These are phyloP conservation scores for Diaperis boleti DNA, from an alignment of 2,888 invertebrate genomes.

Conservation along the genomic window DNA sequence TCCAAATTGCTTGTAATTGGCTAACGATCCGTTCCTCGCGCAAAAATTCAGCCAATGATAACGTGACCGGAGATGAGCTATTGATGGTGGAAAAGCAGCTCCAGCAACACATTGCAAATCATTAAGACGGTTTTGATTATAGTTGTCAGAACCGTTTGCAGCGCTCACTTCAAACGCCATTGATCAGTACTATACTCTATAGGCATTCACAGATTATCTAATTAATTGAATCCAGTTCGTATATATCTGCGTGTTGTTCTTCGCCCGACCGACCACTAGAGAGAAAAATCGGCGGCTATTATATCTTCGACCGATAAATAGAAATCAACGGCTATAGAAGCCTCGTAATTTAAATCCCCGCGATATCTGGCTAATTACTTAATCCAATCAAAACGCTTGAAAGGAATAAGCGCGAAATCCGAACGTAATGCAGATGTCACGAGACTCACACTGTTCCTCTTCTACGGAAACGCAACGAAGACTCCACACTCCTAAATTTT, in stretches of 20 bases:
- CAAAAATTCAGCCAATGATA: constrained; percentile 2
- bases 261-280: too few species aligned
- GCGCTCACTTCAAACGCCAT: constrained; percentile 25
- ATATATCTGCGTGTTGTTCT: background rate
- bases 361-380: constrained; percentile 14
- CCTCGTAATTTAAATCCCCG: constrained; percentile 3
- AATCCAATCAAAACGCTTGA: constrained; percentile 24
- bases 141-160: constrained; percentile 6
- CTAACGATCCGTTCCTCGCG: constrained; percentile 4
- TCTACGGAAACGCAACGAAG: too few species aligned
- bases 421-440: constrained; percentile 25
- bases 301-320: too few species aligned
- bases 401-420: constrained; percentile 18
- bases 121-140: constrained; percentile 16
- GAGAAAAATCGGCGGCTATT: too few species aligned
- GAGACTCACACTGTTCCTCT: constrained; percentile 15
- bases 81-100: background rate
- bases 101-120: constrained; percentile 1
- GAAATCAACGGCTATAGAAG: background rate
- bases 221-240: constrained; percentile 29
- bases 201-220: constrained; percentile 23
- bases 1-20: constrained; percentile 22
- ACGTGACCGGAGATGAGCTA: constrained; percentile 7
- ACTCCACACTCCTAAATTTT: too few species aligned
- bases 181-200: constrained; percentile 16